Conservation (phyloP, 1,140 invertebrate genomes). For the Drosophila yakuba region DNA sequence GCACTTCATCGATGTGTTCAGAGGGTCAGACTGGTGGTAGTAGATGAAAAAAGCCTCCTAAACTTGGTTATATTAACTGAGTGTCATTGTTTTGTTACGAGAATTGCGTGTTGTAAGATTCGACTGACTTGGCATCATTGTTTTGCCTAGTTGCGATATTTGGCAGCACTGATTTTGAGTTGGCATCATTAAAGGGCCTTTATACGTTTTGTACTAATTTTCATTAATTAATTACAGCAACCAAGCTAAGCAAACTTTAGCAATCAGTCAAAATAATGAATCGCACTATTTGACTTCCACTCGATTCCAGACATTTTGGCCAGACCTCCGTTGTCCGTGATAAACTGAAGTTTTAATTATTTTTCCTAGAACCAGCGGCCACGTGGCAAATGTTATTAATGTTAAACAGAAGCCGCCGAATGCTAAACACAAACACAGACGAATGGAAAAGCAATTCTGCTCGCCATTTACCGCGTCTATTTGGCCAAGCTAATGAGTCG, state of each 20-base stretch:
- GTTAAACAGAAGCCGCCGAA: constrained; percentile 41
- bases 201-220: too few species aligned
- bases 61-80: too few species aligned
- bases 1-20: neutral
- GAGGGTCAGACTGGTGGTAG: neutral
- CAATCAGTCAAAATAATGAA: constrained; percentile 2
- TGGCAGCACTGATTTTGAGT: neutral
- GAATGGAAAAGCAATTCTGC: constrained; percentile 40
- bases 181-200: neutral
- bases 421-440: constrained; percentile 16
- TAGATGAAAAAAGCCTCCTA: too few species aligned
- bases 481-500: constrained; percentile 75
- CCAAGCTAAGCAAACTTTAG: neutral
- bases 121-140: neutral
- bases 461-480: constrained; percentile 52
- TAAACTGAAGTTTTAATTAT: constrained; percentile 49
- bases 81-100: too few species aligned
- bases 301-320: constrained; percentile 22
- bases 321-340: constrained; percentile 1
- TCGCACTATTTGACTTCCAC: constrained; percentile 9
- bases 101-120: neutral
- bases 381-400: constrained; percentile 49
- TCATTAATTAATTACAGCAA: neutral
- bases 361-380: constrained; percentile 15
- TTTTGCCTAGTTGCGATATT: neutral